These are phyloP conservation scores for Gymnoscelis rufifasciata DNA, from an alignment of 2,888 invertebrate genomes.

Conservation along the genomic window DNA sequence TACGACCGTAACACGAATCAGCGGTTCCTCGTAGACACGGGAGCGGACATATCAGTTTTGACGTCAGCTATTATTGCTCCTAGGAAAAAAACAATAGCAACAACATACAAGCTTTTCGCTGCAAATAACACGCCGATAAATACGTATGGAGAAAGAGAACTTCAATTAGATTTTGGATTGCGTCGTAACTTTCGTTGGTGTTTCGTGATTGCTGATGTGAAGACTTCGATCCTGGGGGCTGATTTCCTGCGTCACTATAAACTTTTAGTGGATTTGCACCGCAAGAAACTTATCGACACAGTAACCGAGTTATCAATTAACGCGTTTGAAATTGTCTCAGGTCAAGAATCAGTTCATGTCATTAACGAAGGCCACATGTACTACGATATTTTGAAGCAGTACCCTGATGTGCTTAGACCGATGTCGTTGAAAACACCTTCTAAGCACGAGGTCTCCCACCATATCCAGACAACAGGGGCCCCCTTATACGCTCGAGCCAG, in stretches of 20 bases:
- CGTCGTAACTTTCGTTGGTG: slow-evolving; percentile 27
- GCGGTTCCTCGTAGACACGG: background rate
- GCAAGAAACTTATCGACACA: slow-evolving; percentile 1
- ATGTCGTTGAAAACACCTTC: slow-evolving; percentile 10
- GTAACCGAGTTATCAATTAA: background rate
- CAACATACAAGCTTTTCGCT: slow-evolving; percentile 24
- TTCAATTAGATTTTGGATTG: slow-evolving; percentile 23
- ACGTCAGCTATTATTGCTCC: background rate
- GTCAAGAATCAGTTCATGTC: background rate
- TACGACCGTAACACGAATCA: background rate
- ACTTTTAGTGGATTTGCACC: slow-evolving; percentile 28
- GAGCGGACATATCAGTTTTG: background rate
- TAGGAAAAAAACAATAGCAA: background rate
- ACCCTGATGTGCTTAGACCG: slow-evolving; percentile 18
- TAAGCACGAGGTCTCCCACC: slow-evolving; percentile 11
- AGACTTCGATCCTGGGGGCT: slow-evolving; percentile 31
- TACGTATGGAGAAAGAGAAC: slow-evolving; percentile 14
- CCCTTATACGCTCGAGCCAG: slow-evolving; percentile 13
- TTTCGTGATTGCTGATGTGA: slow-evolving; percentile 28
- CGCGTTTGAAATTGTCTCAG: background rate
- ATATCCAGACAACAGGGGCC: slow-evolving; percentile 21
- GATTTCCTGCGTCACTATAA: slow-evolving; percentile 29
- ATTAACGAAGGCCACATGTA: no score
- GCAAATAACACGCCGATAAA: slow-evolving; percentile 24
- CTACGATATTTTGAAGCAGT: no score